Evolutionary conservation across 2,113 vertebrate genomes (phyloP).

Genomic region (Pao palembangensis): DNA sequence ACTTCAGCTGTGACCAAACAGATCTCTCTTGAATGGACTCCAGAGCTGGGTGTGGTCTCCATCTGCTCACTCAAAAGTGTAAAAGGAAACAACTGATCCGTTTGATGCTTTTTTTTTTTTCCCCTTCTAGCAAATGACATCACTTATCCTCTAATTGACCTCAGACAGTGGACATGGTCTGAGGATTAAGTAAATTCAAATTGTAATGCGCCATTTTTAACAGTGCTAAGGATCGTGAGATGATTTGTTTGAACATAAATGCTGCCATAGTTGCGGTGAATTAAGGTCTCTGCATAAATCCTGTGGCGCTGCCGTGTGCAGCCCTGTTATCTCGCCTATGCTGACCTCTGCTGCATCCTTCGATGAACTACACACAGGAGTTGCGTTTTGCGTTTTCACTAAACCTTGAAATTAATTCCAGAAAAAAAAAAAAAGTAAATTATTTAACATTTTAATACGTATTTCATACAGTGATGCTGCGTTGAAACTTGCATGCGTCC

Average conservation of each 20-base stretch:
- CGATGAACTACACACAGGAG: constrained; percentile 13
- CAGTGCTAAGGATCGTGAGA: too few relatives aligned
- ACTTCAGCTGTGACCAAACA: neutral
- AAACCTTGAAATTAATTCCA: too few relatives aligned
- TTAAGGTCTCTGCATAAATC: neutral
- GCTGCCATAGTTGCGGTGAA: too few relatives aligned
- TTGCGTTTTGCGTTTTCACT: too few relatives aligned
- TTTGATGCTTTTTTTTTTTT: neutral
- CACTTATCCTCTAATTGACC: too few relatives aligned
- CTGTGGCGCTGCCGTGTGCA: neutral
- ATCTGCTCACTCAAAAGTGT: constrained; percentile 8
- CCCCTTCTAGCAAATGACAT: neutral
- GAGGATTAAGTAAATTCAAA: too few relatives aligned
- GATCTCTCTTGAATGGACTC: too few relatives aligned
- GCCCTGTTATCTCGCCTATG: constrained; percentile 19
- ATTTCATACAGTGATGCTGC: neutral
- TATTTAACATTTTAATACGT: neutral
- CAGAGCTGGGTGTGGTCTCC: neutral
- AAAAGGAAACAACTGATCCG: neutral
- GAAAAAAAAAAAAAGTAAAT: neutral
- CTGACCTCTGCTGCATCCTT: constrained; percentile 47
- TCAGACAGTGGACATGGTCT: too few relatives aligned
- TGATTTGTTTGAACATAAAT: too few relatives aligned
- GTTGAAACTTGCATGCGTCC: too few relatives aligned
- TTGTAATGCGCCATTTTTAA: too few relatives aligned